Percentiles rank a stretch among this genome's conserved stretches.
phyloP scores from a whole-genome alignment of 2,888 invertebrate species.

The Pelosia muscerda region DNA sequence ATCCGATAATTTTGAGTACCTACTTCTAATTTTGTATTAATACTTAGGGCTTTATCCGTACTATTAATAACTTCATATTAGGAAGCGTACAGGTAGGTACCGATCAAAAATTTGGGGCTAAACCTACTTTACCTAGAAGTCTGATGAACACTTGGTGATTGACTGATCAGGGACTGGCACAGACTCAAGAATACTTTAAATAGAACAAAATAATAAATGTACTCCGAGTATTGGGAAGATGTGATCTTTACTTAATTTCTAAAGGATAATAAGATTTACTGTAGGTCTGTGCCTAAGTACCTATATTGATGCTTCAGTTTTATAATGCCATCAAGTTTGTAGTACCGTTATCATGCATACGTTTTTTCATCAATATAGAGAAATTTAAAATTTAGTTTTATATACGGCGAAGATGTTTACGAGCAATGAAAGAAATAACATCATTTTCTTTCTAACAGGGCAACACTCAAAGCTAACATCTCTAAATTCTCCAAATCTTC shows the following conservation, averaged over 20 bases:
- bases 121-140: background rate
- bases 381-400: constrained; percentile 35
- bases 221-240: background rate
- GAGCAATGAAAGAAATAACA: constrained; percentile 63
- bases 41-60: background rate
- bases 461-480: constrained; percentile 57
- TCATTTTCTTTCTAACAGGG: constrained; percentile 56
- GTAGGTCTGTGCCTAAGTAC: too few relatives aligned
- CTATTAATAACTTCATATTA: too few relatives aligned
- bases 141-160: too few relatives aligned
- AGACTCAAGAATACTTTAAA: background rate
- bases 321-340: constrained; percentile 50
- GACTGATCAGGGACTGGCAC: background rate
- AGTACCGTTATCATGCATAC: constrained; percentile 48
- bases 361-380: constrained; percentile 41
- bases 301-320: constrained; percentile 26
- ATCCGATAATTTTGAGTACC: constrained; percentile 46
- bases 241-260: too few relatives aligned
- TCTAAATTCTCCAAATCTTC: constrained; percentile 50
- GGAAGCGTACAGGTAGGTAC: background rate
- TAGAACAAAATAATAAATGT: background rate
- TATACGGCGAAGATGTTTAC: constrained; percentile 56
- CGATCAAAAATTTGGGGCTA: background rate
- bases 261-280: too few relatives aligned
- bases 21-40: constrained; percentile 21